Evolutionary conservation across 2,888 invertebrate species (phyloP), one percentile per base, ranked within the genome.

Genomic region (Dorcus parallelipipedus): DNA sequence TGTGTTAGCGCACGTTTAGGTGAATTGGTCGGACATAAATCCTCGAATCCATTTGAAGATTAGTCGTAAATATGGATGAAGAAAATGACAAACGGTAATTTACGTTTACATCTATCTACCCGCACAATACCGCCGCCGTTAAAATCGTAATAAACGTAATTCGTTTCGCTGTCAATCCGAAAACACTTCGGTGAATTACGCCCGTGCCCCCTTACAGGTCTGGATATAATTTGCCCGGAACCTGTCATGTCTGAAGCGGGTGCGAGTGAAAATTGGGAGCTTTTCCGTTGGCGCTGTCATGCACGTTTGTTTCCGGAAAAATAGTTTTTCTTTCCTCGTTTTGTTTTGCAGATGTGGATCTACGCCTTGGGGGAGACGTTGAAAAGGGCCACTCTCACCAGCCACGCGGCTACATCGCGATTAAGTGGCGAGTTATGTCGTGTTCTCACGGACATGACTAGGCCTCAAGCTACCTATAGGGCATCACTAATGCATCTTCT

Each of bases 401-500:
- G 74, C 63, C 77, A 76, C 62, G 70, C 72, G 14, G 76, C 75
- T 62, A 80, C 81, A 61, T 79, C 81, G 54, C 80, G 80, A 54
- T 75, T 82, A 59, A 81, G 80, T 63, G 77, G 77, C 49, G 82
- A 82, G 58, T 75, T 83, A 56, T 81, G 81, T 71, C 80, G 79
- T 54, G 80, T 83, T 59, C 72, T 83, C 64, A 78, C 81, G 39
- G 81, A 82, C 64, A 84, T 84, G 84, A 83, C 83, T 60, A 80
- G 80, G 64, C 78, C 79, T 56, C 82, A 83, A 71, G 78, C 82
- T 39, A 71, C 78, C 52, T 73, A 79, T 56, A 79, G 84, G 64
- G 83, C 84, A 49, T 83, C 83, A 54, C 77, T 85, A 65, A 84
- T 84, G 84, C 81, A 83, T 76, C 79, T 85, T 49, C 78, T 85